Conservation (phyloP, 35 echinoderm and acorn worm species). For the Apostichopus japonicus region DNA sequence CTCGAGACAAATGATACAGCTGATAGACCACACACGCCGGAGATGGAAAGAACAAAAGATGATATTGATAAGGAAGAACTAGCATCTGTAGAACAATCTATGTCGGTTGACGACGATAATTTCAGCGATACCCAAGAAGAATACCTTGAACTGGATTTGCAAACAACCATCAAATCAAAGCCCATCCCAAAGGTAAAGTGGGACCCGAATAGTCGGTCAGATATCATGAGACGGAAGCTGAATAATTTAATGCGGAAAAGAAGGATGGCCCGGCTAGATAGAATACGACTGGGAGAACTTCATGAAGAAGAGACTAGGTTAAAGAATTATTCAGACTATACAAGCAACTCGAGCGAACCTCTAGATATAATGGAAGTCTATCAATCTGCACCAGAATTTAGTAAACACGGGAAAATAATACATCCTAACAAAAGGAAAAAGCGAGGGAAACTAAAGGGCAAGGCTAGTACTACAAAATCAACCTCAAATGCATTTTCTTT, state of each 20-base stretch:
- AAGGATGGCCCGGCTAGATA: neutral
- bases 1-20: too few relatives aligned
- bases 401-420: neutral
- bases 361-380: neutral
- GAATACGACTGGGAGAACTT: conserved; percentile 15
- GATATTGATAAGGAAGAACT: neutral
- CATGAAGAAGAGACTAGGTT: neutral
- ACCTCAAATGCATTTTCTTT: neutral
- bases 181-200: neutral
- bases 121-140: neutral
- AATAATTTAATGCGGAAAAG: conserved; percentile 21
- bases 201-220: conserved; percentile 9
- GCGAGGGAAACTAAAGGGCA: neutral
- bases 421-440: neutral
- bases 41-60: neutral
- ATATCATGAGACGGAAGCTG: conserved; percentile 22
- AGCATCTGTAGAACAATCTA: neutral
- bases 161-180: neutral
- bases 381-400: conserved; percentile 8
- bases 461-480: neutral
- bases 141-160: neutral
- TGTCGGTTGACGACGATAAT: neutral
- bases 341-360: neutral
- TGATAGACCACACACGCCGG: neutral
- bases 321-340: neutral